Evolutionary conservation across 2,113 vertebrate species (phyloP).

Genomic region (Takifugu flavidus): DNA sequence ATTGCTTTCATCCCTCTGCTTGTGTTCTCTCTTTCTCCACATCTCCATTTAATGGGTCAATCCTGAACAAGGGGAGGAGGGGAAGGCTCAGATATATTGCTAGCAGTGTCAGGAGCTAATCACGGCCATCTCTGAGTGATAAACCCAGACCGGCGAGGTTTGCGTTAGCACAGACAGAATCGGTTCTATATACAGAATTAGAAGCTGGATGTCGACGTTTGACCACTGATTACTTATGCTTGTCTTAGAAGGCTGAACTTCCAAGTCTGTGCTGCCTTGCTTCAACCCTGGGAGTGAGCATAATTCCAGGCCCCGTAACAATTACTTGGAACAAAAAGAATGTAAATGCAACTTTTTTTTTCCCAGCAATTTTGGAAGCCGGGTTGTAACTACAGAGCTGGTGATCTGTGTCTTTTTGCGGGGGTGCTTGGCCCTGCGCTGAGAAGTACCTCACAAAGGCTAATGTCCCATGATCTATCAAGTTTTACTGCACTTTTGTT

Average conservation of each 20-base stretch:
- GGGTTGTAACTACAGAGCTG: slow-evolving; percentile 30
- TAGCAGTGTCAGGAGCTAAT: slow-evolving; percentile 56
- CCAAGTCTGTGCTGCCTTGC: slow-evolving; percentile 10
- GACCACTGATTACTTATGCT: slow-evolving; percentile 56
- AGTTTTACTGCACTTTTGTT: slow-evolving; percentile 62
- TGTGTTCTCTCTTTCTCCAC: slow-evolving; percentile 39
- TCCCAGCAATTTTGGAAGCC: slow-evolving; percentile 10
- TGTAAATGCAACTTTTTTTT: slow-evolving; percentile 49
- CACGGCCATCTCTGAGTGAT: slow-evolving; percentile 62
- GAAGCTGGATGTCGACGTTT: slow-evolving; percentile 57
- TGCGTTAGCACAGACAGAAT: slow-evolving; percentile 48
- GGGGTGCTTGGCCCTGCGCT: slow-evolving; percentile 22
- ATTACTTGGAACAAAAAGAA: slow-evolving; percentile 53
- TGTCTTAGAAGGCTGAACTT: slow-evolving; percentile 31
- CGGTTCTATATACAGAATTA: slow-evolving; percentile 61
- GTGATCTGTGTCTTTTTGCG: slow-evolving; percentile 47
- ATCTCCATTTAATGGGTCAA: slow-evolving; percentile 61
- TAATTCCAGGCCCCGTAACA: neutral
- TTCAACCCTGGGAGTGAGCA: slow-evolving; percentile 20
- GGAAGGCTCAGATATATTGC: slow-evolving; percentile 58
- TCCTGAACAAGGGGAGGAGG: slow-evolving; percentile 43
- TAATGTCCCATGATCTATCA: slow-evolving; percentile 67
- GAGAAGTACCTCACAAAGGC: slow-evolving; percentile 53
- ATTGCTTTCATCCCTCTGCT: slow-evolving; percentile 45
- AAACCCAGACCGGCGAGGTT: slow-evolving; percentile 48